Evolutionary conservation across 1,140 invertebrate species (phyloP).

Genomic region (Bradynema listronoti): DNA sequence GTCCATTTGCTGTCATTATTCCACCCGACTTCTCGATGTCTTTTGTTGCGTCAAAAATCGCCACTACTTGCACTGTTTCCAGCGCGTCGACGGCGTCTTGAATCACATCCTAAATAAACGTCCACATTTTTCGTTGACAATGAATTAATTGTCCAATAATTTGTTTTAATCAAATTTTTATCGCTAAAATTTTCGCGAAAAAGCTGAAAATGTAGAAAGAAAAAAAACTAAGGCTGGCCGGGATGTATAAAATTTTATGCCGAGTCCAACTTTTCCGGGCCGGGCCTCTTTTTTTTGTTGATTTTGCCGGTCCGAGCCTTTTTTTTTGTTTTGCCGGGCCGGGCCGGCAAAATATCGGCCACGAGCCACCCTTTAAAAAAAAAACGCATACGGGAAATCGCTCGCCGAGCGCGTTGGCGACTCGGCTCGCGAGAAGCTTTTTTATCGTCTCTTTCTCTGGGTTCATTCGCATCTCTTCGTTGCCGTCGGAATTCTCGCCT

Average conservation of each 20-base stretch:
- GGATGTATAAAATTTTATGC: too few species aligned
- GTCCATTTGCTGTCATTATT: conserved; percentile 33
- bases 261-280: too few species aligned
- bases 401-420: conserved; percentile 30
- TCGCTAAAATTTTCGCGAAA: too few species aligned
- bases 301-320: too few species aligned
- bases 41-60: conserved; percentile 20
- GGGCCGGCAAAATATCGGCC: too few species aligned
- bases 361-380: too few species aligned
- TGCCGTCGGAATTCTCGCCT: not conserved
- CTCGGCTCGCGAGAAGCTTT: too few species aligned
- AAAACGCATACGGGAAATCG: conserved; percentile 16
- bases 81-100: conserved; percentile 13
- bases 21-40: conserved; percentile 29
- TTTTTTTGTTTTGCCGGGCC: too few species aligned
- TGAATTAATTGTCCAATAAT: not conserved
- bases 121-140: conserved; percentile 14
- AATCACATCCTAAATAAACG: conserved; percentile 23
- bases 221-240: too few species aligned
- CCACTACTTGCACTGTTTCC: conserved; percentile 11
- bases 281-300: too few species aligned
- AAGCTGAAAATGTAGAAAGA: too few species aligned
- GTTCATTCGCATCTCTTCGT: not conserved
- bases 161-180: too few species aligned
- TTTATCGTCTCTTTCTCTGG: not conserved